These are phyloP conservation scores for Lithobates sylvaticus DNA, from an alignment of 2,797 vertebrate species.

Conservation along the genomic window DNA sequence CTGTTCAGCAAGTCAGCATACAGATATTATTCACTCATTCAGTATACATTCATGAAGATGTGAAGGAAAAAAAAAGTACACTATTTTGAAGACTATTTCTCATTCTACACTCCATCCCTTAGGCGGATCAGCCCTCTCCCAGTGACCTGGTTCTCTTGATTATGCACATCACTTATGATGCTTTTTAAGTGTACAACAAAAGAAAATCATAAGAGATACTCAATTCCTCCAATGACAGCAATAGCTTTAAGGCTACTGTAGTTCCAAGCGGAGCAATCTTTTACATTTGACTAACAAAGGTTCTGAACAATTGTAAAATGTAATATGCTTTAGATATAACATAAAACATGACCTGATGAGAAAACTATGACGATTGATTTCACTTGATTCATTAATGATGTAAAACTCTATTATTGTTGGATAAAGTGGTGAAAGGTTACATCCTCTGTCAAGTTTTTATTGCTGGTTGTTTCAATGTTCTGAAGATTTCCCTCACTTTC, in stretches of 20 bases:
- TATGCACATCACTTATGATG: background rate
- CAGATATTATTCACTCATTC: background rate
- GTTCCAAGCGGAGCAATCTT: background rate
- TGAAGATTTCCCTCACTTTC: background rate
- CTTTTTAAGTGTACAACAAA: conserved; percentile 26
- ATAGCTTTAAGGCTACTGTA: background rate
- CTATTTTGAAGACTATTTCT: background rate
- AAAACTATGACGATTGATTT: background rate
- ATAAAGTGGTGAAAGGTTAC: too few relatives aligned
- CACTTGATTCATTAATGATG: background rate
- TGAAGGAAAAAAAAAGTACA: background rate
- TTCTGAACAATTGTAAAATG: background rate
- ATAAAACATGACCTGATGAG: background rate
- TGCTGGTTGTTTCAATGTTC: background rate
- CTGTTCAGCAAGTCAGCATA: background rate
- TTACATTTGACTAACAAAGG: background rate
- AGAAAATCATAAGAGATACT: background rate
- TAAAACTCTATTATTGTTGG: background rate
- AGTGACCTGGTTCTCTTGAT: conserved; percentile 47
- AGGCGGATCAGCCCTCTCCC: background rate
- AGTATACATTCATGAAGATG: background rate
- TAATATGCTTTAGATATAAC: background rate
- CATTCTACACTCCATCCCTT: background rate
- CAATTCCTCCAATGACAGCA: background rate
- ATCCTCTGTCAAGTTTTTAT: background rate